Evolutionary conservation across 2,888 invertebrate species (phyloP), one percentile per base, ranked within the genome.

Genomic region (Fragum whitleyi): DNA sequence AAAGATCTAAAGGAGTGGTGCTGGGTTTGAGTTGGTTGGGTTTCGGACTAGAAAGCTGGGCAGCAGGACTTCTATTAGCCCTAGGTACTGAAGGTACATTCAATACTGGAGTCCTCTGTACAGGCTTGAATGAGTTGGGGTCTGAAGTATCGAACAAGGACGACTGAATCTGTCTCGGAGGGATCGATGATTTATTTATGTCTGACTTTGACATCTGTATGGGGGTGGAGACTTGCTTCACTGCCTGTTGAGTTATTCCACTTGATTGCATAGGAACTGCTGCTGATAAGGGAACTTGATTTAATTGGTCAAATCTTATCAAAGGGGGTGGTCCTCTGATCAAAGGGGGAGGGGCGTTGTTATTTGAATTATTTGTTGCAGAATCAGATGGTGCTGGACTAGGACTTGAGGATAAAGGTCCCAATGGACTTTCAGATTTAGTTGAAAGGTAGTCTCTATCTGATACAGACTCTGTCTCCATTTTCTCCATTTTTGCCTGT

Each of bases 251-350:
- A 19, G 65, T n/a, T 32, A 65, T 42, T 14, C 23, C 36, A 16
- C 59, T 28, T 6, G 65, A 26, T 26, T 65, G 65, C 29, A 42
- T 42, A 19, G 42, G 42, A 21, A n/a, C 65, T 23, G 42, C 65
- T 36, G 23, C 65, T 21, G 65, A 23, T n/a, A 65, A 39, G 23
- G 74, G 65, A 11, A 80, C 61, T 57, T 76, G 80, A 21, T 62
- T 72, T 14, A 83, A 36, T 32, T 81, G 85, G 65, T 82, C 79
- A 61, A 83, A 87, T 53, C 85, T 53, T 26, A 89, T 86, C 0
- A 87, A 62, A 51, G 87, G 88, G 21, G 88, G 88, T 11, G 88
- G 87, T 47, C 78, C 87, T 51, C 88, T 81, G 75, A 88, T 81
- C n/a, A 88, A 71, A 9, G 88, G 86, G 23, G 88, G 88, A 29